Evolutionary conservation across 2,888 invertebrate species (phyloP).

Genomic region (Teleiodes luculella): DNA sequence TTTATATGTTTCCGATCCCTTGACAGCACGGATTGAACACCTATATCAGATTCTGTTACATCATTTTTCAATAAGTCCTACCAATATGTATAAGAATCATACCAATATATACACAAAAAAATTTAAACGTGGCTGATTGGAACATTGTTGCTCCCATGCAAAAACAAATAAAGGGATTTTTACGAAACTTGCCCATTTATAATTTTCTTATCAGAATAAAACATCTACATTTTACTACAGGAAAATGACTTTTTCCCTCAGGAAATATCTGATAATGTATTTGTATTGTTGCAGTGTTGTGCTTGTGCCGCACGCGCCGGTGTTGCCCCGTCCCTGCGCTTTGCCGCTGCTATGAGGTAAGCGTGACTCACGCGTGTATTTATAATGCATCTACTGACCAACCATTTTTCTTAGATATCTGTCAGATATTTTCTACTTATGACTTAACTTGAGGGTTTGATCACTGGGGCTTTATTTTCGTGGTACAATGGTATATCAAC

Average conservation of each 20-base stretch:
- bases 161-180: no score
- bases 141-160: no score
- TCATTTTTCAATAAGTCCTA: slow-evolving; percentile 23
- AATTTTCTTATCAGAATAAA: no score
- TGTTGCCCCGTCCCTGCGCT: slow-evolving; percentile 56
- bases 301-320: slow-evolving; percentile 42
- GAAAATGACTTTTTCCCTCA: no score
- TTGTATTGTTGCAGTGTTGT: slow-evolving; percentile 55
- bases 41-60: slow-evolving; percentile 37
- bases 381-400: slow-evolving; percentile 29
- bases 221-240: no score
- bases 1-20: slow-evolving; percentile 74
- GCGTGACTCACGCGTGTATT: slow-evolving; percentile 47
- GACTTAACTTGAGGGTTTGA: background rate
- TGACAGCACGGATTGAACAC: slow-evolving; percentile 43
- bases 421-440: background rate
- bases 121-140: no score
- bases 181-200: no score
- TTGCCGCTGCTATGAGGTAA: slow-evolving; percentile 73
- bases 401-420: slow-evolving; percentile 15
- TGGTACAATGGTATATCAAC: no score
- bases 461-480: no score
- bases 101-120: no score
- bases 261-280: slow-evolving; percentile 23
- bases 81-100: background rate